A percentile compares a stretch with the other conserved stretches of the same genome.
phyloP scores from a whole-genome alignment of 2,113 vertebrate species.

The Pangasianodon hypophthalmus region DNA sequence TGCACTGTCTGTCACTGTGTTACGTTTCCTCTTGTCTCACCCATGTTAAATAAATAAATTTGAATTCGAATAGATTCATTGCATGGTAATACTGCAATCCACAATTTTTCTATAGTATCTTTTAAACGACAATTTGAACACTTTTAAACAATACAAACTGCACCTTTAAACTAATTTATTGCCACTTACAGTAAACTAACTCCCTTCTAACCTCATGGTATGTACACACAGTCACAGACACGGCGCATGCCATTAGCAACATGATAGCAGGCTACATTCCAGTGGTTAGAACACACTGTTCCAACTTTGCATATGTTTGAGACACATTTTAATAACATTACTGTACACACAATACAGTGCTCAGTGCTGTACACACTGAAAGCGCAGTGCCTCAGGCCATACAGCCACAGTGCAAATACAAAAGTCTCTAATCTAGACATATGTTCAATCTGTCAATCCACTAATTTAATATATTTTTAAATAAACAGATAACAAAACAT shows the following conservation, averaged over 20 bases:
- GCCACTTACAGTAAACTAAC: background rate
- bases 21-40: too few species aligned
- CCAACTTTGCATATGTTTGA: constrained; percentile 30
- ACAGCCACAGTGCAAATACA: too few species aligned
- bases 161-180: background rate
- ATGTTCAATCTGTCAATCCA: background rate
- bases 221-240: constrained; percentile 22
- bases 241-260: constrained; percentile 38
- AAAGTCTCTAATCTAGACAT: background rate
- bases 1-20: too few species aligned
- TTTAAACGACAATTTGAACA: background rate
- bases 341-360: background rate
- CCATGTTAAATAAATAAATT: too few species aligned
- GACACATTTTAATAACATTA: background rate
- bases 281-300: constrained; percentile 52
- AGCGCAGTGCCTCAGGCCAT: background rate
- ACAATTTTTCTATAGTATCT: background rate
- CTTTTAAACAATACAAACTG: background rate
- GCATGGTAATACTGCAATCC: background rate
- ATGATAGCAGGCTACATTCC: constrained; percentile 21
- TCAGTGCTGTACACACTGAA: background rate
- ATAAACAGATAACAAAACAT: background rate
- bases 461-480: background rate
- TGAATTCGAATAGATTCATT: background rate
- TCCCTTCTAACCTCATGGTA: too few species aligned